Base-by-base conservation (phyloP, 2,888 invertebrate genomes). In the Zaprionus bogoriensis region DNA sequence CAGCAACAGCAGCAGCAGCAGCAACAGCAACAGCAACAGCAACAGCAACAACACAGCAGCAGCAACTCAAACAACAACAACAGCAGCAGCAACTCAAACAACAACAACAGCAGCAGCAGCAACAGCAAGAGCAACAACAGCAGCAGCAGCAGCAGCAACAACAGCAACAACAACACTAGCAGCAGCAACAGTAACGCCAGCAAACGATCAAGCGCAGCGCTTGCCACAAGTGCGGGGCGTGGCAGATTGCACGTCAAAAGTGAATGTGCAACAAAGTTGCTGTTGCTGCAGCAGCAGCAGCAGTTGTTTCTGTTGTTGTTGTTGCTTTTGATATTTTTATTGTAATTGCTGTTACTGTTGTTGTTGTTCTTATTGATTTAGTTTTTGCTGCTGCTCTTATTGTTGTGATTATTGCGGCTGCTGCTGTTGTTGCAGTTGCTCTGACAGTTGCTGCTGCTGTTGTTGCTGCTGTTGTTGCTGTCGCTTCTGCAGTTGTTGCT, bases 151-250 rank as follows among this genome's bases (percentile, higher is more conserved):
- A n/a, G n/a, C n/a, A n/a, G n/a, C n/a, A n/a, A n/a, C n/a, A n/a
- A n/a, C n/a, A n/a, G n/a, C n/a, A n/a, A n/a, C n/a, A n/a, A n/a
- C n/a, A n/a, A n/a, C n/a, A n/a, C n/a, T n/a, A n/a, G n/a, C n/a
- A 28, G 51, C 32, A 42, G 51, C 60, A 67, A 72, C 76, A 57
- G 79, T 81, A 84, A 76, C 68, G 47, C 45, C 46, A 66, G 51
- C 61, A 55, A 55, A 39, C 39, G 60, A 38, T 47, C 42, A 30
- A 67, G 38, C 61, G 47, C 38, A 28, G 17, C 42, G 68, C 67
- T 61, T 67, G 77, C 85, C 67, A 69, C 64, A 79, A 83, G 63
- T 60, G 62, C 20, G 60, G 62, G 80, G 80, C 71, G 87, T 86
- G 84, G 66, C 48, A 45, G 51, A 7, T 14, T 36, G 17, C 65